Evolutionary conservation across 2,888 invertebrate genomes (phyloP).

Genomic region (Pycnomerus fuliginosus): DNA sequence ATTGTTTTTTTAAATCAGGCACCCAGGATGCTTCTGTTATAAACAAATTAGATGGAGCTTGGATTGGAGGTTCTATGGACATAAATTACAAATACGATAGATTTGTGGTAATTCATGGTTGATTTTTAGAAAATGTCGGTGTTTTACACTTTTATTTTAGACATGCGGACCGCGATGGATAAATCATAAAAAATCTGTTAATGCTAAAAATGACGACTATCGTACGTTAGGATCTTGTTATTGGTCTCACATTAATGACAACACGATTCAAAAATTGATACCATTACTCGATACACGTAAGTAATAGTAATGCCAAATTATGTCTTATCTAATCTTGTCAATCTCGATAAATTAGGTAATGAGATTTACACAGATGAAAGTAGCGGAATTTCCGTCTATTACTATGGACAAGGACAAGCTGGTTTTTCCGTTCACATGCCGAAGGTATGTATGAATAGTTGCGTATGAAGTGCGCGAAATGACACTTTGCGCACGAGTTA

Average conservation of each 20-base stretch:
- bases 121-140: slow-evolving; percentile 9
- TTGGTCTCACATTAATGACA: slow-evolving; percentile 35
- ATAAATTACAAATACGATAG: slow-evolving; percentile 39
- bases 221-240: slow-evolving; percentile 46
- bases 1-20: neutral
- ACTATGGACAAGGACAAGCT: slow-evolving; percentile 57
- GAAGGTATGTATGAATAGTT: slow-evolving; percentile 34
- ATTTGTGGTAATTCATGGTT: slow-evolving; percentile 39
- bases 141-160: slow-evolving; percentile 21
- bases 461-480: too few species aligned
- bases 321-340: too few species aligned
- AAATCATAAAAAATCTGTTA: slow-evolving; percentile 4
- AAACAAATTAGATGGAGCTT: slow-evolving; percentile 36
- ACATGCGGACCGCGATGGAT: slow-evolving; percentile 27
- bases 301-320: too few species aligned
- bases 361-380: slow-evolving; percentile 1
- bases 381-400: slow-evolving; percentile 39
- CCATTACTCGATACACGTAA: slow-evolving; percentile 34
- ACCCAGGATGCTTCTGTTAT: neutral
- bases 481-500: too few species aligned
- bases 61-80: slow-evolving; percentile 51
- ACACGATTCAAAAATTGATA: slow-evolving; percentile 23
- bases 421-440: slow-evolving; percentile 58
- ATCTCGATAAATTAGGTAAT: too few species aligned
- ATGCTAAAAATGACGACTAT: slow-evolving; percentile 27